Percentiles rank a stretch among this genome's conserved stretches.
These are phyloP conservation scores for Frankliniella intonsa DNA, from an alignment of 2,888 invertebrate genomes.

Conservation along the genomic window DNA sequence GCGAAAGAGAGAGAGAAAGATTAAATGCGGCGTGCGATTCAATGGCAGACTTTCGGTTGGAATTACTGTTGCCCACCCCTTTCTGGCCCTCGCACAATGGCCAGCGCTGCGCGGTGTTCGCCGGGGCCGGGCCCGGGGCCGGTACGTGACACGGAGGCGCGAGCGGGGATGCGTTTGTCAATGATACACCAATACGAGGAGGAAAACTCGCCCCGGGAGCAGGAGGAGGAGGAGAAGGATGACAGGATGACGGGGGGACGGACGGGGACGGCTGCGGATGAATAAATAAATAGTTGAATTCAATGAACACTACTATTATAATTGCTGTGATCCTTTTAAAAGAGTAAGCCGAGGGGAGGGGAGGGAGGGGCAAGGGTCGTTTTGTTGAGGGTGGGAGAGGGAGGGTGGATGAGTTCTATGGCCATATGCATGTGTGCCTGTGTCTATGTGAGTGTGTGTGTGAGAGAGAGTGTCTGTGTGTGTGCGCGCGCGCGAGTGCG, in stretches of 20 bases:
- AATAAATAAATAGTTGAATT: slow-evolving; percentile 22
- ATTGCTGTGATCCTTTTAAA: slow-evolving; percentile 24
- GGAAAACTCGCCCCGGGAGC: too few species aligned
- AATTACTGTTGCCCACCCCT: too few species aligned
- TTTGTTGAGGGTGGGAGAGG: too few species aligned
- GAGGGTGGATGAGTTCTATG: not conserved
- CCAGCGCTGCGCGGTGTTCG: not conserved
- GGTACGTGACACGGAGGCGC: not conserved
- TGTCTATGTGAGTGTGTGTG: not conserved
- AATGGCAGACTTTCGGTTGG: too few species aligned
- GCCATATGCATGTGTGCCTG: not conserved
- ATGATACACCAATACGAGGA: not conserved
- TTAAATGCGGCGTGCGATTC: too few species aligned
- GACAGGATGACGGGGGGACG: not conserved
- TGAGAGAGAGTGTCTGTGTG: too few species aligned
- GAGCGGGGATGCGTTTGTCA: not conserved
- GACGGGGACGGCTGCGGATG: not conserved
- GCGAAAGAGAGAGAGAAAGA: too few species aligned
- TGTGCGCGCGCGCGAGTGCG: too few species aligned
- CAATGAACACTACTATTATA: slow-evolving; percentile 17
- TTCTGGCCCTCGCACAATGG: too few species aligned
- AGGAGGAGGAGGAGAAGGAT: too few species aligned
- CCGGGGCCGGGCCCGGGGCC: not conserved
- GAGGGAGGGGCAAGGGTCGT: not conserved
- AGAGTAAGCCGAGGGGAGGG: slow-evolving; percentile 13